Conservation (phyloP, 2,888 invertebrate species). For the Pollenia amentaria region DNA sequence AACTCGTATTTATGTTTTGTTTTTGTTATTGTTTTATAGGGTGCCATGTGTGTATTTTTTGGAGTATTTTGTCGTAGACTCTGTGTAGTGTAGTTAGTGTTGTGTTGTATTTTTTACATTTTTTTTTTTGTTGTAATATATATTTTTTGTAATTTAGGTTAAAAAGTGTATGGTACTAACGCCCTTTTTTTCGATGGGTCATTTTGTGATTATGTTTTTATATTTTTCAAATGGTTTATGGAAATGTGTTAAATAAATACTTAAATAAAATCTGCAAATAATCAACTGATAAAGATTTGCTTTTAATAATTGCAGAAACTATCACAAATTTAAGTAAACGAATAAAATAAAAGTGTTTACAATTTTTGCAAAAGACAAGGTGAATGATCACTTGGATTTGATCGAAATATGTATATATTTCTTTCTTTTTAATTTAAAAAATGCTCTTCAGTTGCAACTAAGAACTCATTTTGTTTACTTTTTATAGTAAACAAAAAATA, state of each 20-base stretch:
- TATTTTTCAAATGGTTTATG: not conserved
- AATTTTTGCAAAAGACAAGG: too few species aligned
- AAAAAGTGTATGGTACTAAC: conserved; percentile 75
- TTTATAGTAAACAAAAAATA: not conserved
- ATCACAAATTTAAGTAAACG: too few species aligned
- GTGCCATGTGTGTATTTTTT: conserved; percentile 65
- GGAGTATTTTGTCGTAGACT: conserved; percentile 78
- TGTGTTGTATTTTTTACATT: conserved; percentile 14
- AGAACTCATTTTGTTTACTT: not conserved
- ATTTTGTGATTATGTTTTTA: conserved; percentile 15
- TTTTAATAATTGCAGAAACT: too few species aligned
- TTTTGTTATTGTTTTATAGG: conserved; percentile 33
- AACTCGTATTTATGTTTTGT: conserved; percentile 52
- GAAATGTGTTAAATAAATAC: not conserved
- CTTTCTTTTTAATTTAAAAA: not conserved
- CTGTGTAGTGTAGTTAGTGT: conserved; percentile 30
- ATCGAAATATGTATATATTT: too few species aligned
- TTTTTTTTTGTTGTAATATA: conserved; percentile 49
- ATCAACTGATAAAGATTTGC: too few species aligned
- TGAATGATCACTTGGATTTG: too few species aligned
- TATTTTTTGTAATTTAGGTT: conserved; percentile 75
- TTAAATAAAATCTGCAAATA: too few species aligned
- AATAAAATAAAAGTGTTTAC: too few species aligned
- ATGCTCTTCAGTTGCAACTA: not conserved
- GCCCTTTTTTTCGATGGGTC: conserved; percentile 75